phyloP scores from a whole-genome alignment of 2,888 invertebrate species.

The Cataglyphis livida region DNA sequence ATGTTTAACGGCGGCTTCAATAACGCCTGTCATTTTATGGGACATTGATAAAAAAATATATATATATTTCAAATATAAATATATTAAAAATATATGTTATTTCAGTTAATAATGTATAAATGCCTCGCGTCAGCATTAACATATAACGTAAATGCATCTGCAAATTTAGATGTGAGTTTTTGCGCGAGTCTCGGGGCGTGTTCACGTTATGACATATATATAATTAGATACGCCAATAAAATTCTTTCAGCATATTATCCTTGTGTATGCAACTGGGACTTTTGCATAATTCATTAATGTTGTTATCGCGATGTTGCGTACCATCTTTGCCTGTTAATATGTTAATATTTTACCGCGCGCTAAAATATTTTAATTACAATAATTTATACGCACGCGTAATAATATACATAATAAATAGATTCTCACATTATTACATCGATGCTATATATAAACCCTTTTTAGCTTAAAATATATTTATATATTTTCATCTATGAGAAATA shows the following conservation, averaged over 20 bases:
- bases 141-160: slow-evolving; percentile 37
- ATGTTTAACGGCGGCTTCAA: slow-evolving; percentile 26
- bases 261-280: not conserved
- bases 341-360: slow-evolving; percentile 1
- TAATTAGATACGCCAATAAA: slow-evolving; percentile 40
- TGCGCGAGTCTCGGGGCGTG: slow-evolving; percentile 7
- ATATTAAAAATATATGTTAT: slow-evolving; percentile 23
- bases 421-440: not conserved
- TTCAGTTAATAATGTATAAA: slow-evolving; percentile 27
- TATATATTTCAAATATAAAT: slow-evolving; percentile 2
- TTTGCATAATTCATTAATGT: slow-evolving; percentile 25
- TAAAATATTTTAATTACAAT: slow-evolving; percentile 17
- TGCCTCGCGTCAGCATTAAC: slow-evolving; percentile 33
- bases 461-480: not conserved
- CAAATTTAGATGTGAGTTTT: slow-evolving; percentile 26
- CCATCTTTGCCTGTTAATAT: slow-evolving; percentile 15
- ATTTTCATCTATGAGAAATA: not conserved
- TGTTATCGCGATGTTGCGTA: slow-evolving; percentile 24
- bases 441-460: not conserved
- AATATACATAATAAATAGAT: slow-evolving; percentile 15
- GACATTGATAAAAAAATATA: not conserved
- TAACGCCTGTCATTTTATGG: slow-evolving; percentile 12
- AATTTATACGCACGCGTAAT: slow-evolving; percentile 4
- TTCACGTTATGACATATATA: not conserved
- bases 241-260: slow-evolving; percentile 10